Evolutionary conservation across 2,888 invertebrate species (phyloP), one percentile per base, ranked within the genome.

Genomic region (Limnephilus auricula): DNA sequence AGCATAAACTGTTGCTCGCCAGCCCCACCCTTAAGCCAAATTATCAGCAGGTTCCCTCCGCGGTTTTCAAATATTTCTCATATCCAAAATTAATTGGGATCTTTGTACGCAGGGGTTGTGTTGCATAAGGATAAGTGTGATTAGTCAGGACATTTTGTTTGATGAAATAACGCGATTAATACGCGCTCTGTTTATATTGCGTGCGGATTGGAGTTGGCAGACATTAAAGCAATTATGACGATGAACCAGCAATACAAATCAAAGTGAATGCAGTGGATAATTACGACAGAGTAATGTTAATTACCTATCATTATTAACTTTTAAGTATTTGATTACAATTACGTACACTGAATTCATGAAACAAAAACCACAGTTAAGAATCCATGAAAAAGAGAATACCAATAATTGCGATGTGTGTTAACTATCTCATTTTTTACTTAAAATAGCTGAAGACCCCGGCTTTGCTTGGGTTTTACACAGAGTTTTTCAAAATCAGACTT

Each of bases 1-100:
- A 37, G 18, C 34, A 79, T 32, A 88, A 88, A 78, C 87, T 88
- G 87, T 88, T 88, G 87, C 87, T 88, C 78, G 31, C 87, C 32
- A 88, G 18, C 79, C 87, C 78, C 79, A 50, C 84, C 40, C 84
- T 32, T 37, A 50, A 65, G 30, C 45, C n/a, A 50, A 88, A 78
- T 88, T 78, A 37, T 88, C 25, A 9, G 12, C 30, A 25, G 50
- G 40, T 25, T 85, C 85, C 85, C 85, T 65, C 9, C 45, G 85
- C 31, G 85, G 50, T 45, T 40, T 34, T 37, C 45, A 50, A 45
- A 85, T 85, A 30, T 30, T n/a, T 40, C 85, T 40, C 85, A 85
- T 50, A 85, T 50, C 85, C 34, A 31, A 88, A 88, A 88, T 34
- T 31, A 88, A 88, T 88, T 88, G 87, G 87, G 87, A 78, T 25